Conservation (phyloP, 2,113 vertebrate species). For the Macrotus californicus region DNA sequence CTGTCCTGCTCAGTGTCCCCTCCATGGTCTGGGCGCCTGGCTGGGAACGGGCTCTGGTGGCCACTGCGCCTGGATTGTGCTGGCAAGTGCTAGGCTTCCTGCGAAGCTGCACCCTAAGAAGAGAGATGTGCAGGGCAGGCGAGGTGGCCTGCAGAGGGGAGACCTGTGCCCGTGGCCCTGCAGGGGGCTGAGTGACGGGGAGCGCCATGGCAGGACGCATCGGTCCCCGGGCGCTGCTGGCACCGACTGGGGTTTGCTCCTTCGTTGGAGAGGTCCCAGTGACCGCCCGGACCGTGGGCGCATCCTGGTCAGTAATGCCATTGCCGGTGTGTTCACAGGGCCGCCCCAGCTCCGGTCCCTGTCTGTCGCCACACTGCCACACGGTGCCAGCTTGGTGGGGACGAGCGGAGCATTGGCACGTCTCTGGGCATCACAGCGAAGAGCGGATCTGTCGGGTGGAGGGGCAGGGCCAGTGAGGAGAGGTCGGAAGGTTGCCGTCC, state of each 20-base stretch:
- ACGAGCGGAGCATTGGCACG: background rate
- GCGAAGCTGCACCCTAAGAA: too few species aligned
- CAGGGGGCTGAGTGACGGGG: too few species aligned
- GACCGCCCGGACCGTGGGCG: background rate
- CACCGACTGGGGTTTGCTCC: background rate
- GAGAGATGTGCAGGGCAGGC: too few species aligned
- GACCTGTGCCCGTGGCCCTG: too few species aligned
- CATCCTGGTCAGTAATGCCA: background rate
- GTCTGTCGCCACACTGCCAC: background rate
- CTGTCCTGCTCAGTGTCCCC: background rate
- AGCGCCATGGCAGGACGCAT: background rate
- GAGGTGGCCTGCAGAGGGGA: too few species aligned
- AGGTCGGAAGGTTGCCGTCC: too few species aligned
- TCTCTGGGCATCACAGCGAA: background rate
- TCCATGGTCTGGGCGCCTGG: background rate
- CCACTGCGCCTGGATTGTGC: too few species aligned
- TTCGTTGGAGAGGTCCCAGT: background rate
- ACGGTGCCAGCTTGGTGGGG: background rate
- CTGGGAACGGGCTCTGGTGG: accelerated
- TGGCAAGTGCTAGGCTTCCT: too few species aligned
- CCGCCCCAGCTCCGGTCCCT: background rate
- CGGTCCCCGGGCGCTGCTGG: background rate
- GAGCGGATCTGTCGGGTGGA: background rate
- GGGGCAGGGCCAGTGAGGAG: too few species aligned
- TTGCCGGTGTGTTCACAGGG: too few species aligned